Evolutionary conservation across 2,113 vertebrate genomes (phyloP).

Genomic region (Notarius lentiginosus): DNA sequence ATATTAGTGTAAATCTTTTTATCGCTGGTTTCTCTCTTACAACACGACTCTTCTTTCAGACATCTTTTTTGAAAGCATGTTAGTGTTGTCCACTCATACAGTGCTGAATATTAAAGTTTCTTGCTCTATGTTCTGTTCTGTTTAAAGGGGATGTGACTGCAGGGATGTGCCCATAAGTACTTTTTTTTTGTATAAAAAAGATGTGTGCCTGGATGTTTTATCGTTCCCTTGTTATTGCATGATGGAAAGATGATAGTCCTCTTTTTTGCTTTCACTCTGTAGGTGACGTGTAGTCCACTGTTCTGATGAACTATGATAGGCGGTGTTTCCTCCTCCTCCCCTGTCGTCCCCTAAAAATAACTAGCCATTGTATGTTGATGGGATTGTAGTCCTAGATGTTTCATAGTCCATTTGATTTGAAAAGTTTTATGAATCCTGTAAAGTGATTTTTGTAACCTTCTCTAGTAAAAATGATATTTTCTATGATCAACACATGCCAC

Average conservation of each 20-base stretch:
- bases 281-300: constrained; percentile 94
- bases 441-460: constrained; percentile 99
- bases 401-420: constrained; percentile 83
- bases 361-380: constrained; percentile 75
- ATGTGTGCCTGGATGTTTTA: constrained; percentile 85
- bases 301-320: constrained; percentile 86
- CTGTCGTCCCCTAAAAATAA: constrained; percentile 44
- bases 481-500: constrained; percentile 94
- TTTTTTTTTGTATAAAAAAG: constrained; percentile 74
- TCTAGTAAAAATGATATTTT: constrained; percentile 99
- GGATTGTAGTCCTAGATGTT: constrained; percentile 78
- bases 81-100: constrained; percentile 76
- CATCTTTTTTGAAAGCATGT: constrained; percentile 70
- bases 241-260: constrained; percentile 83
- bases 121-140: constrained; percentile 74
- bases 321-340: constrained; percentile 72
- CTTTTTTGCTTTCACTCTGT: constrained; percentile 75
- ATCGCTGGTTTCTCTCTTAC: constrained; percentile 37
- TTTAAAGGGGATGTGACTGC: constrained; percentile 73
- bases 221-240: constrained; percentile 95
- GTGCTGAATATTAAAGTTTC: constrained; percentile 70
- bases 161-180: constrained; percentile 60
- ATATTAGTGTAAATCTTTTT: constrained; percentile 30
- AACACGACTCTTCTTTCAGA: constrained; percentile 58
- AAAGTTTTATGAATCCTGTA: constrained; percentile 95